These are phyloP conservation scores for Reinhardtius hippoglossoides DNA, from an alignment of 2,113 vertebrate genomes.

Conservation along the genomic window DNA sequence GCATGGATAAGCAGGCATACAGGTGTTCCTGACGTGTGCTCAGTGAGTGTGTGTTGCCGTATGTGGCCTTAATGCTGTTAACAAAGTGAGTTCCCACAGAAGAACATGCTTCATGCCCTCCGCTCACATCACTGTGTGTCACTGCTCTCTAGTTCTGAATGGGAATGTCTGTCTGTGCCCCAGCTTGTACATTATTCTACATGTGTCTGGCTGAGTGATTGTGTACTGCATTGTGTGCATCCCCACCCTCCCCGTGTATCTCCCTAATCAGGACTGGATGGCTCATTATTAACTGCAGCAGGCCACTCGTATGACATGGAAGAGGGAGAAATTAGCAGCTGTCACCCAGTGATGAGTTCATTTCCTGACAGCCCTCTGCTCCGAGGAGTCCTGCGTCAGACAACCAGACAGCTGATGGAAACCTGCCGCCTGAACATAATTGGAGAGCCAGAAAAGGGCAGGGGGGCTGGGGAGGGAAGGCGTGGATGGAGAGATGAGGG, in stretches of 20 bases:
- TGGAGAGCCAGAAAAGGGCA: conserved; percentile 88
- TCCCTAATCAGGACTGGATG: conserved; percentile 94
- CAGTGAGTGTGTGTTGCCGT: neutral
- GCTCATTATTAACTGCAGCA: conserved; percentile 95
- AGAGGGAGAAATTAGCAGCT: conserved; percentile 98
- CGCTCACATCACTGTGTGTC: neutral
- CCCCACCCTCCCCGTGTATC: conserved; percentile 81
- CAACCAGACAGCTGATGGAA: conserved; percentile 88
- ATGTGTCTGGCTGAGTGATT: conserved; percentile 73
- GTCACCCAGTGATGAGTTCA: conserved; percentile 96
- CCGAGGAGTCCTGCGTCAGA: conserved; percentile 68
- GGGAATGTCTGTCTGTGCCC: conserved; percentile 39
- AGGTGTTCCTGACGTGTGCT: neutral
- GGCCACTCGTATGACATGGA: conserved; percentile 93
- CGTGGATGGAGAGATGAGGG: conserved; percentile 42
- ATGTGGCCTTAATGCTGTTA: neutral
- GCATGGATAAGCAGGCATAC: neutral
- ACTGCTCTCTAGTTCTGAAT: conserved; percentile 22
- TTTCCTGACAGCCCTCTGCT: conserved; percentile 93
- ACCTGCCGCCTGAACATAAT: conserved; percentile 90
- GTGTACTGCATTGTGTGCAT: conserved; percentile 72
- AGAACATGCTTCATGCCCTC: neutral
- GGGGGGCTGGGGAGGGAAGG: conserved; percentile 50
- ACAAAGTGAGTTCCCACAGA: conserved; percentile 8
- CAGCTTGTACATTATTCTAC: conserved; percentile 40